Base-by-base conservation (phyloP, 2,113 vertebrate genomes). In the Syngnathus floridae region DNA sequence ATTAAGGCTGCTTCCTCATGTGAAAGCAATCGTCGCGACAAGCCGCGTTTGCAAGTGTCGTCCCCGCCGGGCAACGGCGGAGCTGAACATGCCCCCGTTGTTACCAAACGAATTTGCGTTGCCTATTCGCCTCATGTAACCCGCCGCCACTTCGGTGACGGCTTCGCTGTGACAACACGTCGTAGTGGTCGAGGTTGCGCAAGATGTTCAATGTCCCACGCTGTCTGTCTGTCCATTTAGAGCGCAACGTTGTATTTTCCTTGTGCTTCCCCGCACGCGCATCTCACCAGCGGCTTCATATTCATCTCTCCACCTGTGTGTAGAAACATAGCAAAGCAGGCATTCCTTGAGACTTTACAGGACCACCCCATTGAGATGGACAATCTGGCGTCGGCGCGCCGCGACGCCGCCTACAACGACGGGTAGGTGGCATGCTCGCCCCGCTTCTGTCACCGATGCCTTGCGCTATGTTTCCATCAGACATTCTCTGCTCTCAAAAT, bases 341-440 rank as follows among this genome's bases (percentile, higher is more conserved):
- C 95, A 93, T 95, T 97, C 94, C 94, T 98, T 94, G 96, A 96
- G 94, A 94, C 93, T 93, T 96, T 98, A 91, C 96, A 98, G 93
- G 97, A 98, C 95, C 97, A 96, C 97, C 90, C 94, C 90, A 97
- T 99, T 93, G 97, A 98, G 95, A 97, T 98, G 97, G 97, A 98
- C 93, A 94, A 94, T 90, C 94, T 98, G 92, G 93, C 94, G 90
- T 92, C 95, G 80, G 93, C 93, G 83, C 92, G 92, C 90, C 94
- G 91, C 76, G 96, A 97, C 77, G 93, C 92, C 91, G 88, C 94
- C 87, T 95, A 92, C 94, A 87, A 86, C 91, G 95, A 99, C 90
- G 96, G 97, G 96, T 98, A 98, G 88, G 96, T 97, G 84, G 7
- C 90, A 89, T 82, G 83, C 81, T 84, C 87, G 88, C 78, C 73